Base-by-base conservation (phyloP, 1,140 invertebrate species). In the Apocrypta bakeri region DNA sequence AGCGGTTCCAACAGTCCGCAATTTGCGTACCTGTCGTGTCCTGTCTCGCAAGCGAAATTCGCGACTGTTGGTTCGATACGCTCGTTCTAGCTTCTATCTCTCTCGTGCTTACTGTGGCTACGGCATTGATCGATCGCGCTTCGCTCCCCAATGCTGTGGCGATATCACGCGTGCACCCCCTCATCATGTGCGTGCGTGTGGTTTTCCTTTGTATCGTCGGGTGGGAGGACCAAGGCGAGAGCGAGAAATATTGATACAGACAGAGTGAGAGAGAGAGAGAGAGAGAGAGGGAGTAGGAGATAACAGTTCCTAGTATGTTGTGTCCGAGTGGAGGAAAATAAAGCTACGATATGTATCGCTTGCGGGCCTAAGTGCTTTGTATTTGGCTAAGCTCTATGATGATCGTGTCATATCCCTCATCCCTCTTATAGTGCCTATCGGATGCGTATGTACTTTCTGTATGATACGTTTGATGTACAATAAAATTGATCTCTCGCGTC, bases 21-120 rank as follows among this genome's bases (percentile, higher is more conserved):
- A 76, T 76, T 76, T 64, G 74, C 74, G 48, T 79, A 79, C 76
- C 75, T 77, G 75, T 68, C 76, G 76, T 21, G 21, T 21, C 24
- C 72, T 56, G 77, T 71, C 77, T 79, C 77, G 77, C 37, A 48
- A 27, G 83, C 81, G 68, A 85, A 87, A 85, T 85, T 84, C 78
- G 83, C 85, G 82, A 72, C 71, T 82, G 85, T 86, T 85, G 86
- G 85, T 86, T 87, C 86, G 85, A 87, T 87, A 87, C 83, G 74
- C 84, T 79, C 86, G 85, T 85, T 84, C 85, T n/a, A n/a, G 84
- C 84, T 83, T 33, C 78, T 75, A 7, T 29, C 27, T 14, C 42
- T 48, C 42, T 12, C 42, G 9, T 42, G 1, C 27, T 29, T 29
- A 29, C 72, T 24, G 64, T 24, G 64, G 25, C 64, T 31, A 14